Evolutionary conservation across 2,797 vertebrate genomes (phyloP).

Genomic region (Schizopygopsis malacanthus): DNA sequence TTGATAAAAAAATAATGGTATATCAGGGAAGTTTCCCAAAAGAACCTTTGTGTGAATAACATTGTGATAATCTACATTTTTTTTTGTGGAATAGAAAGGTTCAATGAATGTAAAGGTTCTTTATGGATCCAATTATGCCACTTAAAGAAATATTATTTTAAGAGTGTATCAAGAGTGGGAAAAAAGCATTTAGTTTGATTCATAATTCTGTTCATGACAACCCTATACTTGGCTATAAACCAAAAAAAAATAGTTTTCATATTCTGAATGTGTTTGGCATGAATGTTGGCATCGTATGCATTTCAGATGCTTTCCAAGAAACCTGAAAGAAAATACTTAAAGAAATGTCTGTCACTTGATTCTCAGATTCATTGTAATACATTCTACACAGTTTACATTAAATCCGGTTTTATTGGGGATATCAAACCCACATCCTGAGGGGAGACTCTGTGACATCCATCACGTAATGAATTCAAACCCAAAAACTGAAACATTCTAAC

Average conservation of each 20-base stretch:
- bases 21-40: not conserved
- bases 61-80: not conserved
- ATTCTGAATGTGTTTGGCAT: not conserved
- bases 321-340: not conserved
- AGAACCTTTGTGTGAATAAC: not conserved
- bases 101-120: not conserved
- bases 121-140: not conserved
- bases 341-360: not conserved
- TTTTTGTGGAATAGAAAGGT: not conserved
- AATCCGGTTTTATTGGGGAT: not conserved
- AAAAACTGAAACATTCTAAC: slow-evolving; percentile 25
- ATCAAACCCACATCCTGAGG: not conserved
- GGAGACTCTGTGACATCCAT: not conserved
- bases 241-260: not conserved
- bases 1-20: not conserved
- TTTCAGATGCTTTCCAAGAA: not conserved
- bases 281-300: not conserved
- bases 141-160: not conserved
- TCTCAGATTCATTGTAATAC: not conserved
- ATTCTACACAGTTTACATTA: not conserved
- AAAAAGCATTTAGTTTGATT: not conserved
- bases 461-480: slow-evolving; percentile 5
- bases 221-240: not conserved
- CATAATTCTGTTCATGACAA: not conserved
- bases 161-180: not conserved